Evolutionary conservation across 2,888 invertebrate species (phyloP), one percentile per base, ranked within the genome.

Genomic region (Diogma glabrata): DNA sequence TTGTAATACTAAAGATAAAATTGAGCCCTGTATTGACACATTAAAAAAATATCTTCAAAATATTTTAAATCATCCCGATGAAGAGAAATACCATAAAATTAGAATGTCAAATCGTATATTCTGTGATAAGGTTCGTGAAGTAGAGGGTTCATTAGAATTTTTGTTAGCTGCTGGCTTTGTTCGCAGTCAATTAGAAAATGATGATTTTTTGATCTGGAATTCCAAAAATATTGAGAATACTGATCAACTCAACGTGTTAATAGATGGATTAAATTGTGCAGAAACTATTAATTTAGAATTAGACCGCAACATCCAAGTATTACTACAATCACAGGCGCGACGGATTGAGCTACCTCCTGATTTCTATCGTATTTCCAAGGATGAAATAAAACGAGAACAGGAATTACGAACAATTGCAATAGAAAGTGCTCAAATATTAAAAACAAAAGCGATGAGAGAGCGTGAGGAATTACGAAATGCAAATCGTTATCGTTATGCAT

Each of bases 401-500:
- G 82, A 83, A 60, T 61, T 81, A n/a, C 59, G 88, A 58, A 64
- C 77, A 14, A 88, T 91, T 66, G 80, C 81, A 2, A 76, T 86
- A 30, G 93, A 93, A 63, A 83, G 77, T 61, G 80, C 84, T 62
- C 81, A 88, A 64, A 83, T 89, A 73, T 72, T 97, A 7, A 76
- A 91, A 60, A 96, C 96, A 0, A 93, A 92, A 67, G 93, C 92
- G 3, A 96, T 96, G 93, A 72, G 94, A 19, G 93, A 95, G 63
- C 85, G 87, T 56, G 92, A 95, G 55, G 90, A 90, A 62, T 69
- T 82, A 54, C 72, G 86, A 49, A 87, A 86, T 61, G 76, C 87
- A 65, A 76, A 85, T 51, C 84, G 84, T 67, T 93, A 92, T 66
- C 84, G 84, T 63, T 96, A 86, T 66, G 81, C 88, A 3, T 72